Base-by-base conservation (phyloP, 2,797 vertebrate species). In the Gobionotothen gibberifrons region DNA sequence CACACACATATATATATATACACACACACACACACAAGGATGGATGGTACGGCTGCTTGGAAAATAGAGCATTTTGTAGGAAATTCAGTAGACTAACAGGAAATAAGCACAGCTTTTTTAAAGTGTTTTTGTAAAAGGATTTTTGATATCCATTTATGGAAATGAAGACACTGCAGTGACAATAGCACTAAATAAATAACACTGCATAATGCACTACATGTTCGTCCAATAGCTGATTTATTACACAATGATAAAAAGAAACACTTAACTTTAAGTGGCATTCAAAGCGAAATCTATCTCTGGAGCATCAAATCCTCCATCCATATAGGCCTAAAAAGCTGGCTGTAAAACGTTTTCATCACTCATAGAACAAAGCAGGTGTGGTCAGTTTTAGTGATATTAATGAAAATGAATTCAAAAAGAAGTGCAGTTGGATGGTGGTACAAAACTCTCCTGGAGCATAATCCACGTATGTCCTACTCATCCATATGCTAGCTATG, bases 61-160 rank as follows among this genome's bases (percentile, higher is more conserved):
- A 65, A 54, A 63, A 58, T 22, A 62, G 40, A 63, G 26, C 52
- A 70, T 42, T 57, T 55, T 75, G 21, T 32, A 67, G 59, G 42
- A 44, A 59, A 42, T 74, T 59, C 19, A 77, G 47, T 26, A 46
- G 13, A 77, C 44, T 61, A 9, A 14, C 48, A 64, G 60, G 13
- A 74, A 80, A 66, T 40, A 70, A 49, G 17, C 57, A 13, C 22
- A 21, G 17, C 21, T 63, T 48, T 60, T 68, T 80, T 53, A 10
- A 62, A 56, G 14, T 65, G 12, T 56, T 62, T 54, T 58, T 55
- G 14, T 29, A 53, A 69, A 71, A 46, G 15, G 21, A 47, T 42
- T 29, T 65, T 54, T 22, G 2, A 51, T 56, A 56, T 52, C 3
- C 7, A 52, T 63, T 68, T 52, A 43, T 58, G 3, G 72, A 82